Conservation (phyloP, 2,797 vertebrate genomes). For the Spondyliosoma cantharus region DNA sequence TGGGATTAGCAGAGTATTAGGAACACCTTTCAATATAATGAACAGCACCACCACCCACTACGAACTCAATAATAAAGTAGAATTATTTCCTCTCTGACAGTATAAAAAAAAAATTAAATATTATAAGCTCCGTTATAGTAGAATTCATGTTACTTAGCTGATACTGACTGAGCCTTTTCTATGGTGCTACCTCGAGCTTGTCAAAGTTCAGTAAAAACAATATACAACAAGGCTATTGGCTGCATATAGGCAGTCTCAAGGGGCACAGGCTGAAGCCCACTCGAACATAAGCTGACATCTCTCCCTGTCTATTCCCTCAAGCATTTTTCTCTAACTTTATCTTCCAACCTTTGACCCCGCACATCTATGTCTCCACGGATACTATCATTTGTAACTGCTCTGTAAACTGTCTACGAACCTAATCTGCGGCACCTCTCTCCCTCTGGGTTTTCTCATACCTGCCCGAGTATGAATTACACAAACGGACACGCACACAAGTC, state of each 20-base stretch:
- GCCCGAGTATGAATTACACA: neutral
- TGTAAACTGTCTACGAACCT: slow-evolving; percentile 26
- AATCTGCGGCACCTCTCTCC: slow-evolving; percentile 18
- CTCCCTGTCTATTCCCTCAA: slow-evolving; percentile 27
- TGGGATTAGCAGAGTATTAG: too few relatives aligned
- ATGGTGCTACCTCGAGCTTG: neutral
- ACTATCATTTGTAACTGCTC: slow-evolving; percentile 41
- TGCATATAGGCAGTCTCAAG: neutral
- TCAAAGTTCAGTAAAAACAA: slow-evolving; percentile 31
- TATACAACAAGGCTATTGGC: slow-evolving; percentile 1
- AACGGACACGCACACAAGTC: neutral
- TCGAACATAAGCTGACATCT: slow-evolving; percentile 31
- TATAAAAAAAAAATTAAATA: too few relatives aligned
- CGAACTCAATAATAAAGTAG: too few relatives aligned
- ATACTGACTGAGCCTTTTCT: neutral
- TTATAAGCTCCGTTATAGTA: too few relatives aligned
- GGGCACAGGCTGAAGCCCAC: slow-evolving; percentile 3
- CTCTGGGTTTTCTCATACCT: slow-evolving; percentile 36
- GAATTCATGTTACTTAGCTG: neutral
- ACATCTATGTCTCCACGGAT: slow-evolving; percentile 41
- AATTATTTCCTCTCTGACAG: too few relatives aligned
- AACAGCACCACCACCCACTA: too few relatives aligned
- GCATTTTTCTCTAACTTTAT: slow-evolving; percentile 34
- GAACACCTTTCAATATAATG: too few relatives aligned
- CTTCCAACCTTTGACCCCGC: slow-evolving; percentile 53